These are phyloP conservation scores for Diorhabda sublineata DNA, from an alignment of 1,140 invertebrate species.

Conservation along the genomic window DNA sequence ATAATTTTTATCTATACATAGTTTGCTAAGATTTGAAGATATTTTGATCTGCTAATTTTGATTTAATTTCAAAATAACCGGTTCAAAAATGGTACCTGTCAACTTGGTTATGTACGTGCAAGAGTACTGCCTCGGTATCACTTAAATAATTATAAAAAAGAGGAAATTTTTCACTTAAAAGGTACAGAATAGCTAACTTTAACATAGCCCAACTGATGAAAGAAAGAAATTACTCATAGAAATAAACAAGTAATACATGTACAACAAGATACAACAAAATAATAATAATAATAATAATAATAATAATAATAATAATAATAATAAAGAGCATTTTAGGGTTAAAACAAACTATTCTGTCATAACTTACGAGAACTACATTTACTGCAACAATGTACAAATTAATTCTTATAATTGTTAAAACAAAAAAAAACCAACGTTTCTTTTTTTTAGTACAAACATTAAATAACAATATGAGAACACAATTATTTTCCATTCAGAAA, in stretches of 20 bases:
- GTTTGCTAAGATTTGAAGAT: no score
- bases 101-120: no score
- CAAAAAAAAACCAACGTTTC: slow-evolving; percentile 18
- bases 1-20: no score
- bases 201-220: slow-evolving; percentile 10
- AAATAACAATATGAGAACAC: slow-evolving; percentile 21
- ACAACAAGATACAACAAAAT: slow-evolving; percentile 16
- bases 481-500: slow-evolving; percentile 12
- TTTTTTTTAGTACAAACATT: slow-evolving; percentile 11
- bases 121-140: no score
- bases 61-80: no score
- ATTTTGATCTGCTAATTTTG: no score
- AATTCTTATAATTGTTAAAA: slow-evolving; percentile 7
- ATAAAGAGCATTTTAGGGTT: slow-evolving; percentile 7
- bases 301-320: slow-evolving; percentile 12
- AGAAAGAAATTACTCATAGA: not conserved
- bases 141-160: not conserved
- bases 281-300: not conserved
- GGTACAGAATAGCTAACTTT: slow-evolving; percentile 25
- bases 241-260: slow-evolving; percentile 16
- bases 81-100: no score
- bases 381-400: slow-evolving; percentile 18
- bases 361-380: slow-evolving; percentile 9
- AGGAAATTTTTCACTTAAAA: not conserved
- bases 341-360: slow-evolving; percentile 24